These are phyloP conservation scores for Labeo rohita DNA, from an alignment of 2,113 vertebrate genomes.

Conservation along the genomic window DNA sequence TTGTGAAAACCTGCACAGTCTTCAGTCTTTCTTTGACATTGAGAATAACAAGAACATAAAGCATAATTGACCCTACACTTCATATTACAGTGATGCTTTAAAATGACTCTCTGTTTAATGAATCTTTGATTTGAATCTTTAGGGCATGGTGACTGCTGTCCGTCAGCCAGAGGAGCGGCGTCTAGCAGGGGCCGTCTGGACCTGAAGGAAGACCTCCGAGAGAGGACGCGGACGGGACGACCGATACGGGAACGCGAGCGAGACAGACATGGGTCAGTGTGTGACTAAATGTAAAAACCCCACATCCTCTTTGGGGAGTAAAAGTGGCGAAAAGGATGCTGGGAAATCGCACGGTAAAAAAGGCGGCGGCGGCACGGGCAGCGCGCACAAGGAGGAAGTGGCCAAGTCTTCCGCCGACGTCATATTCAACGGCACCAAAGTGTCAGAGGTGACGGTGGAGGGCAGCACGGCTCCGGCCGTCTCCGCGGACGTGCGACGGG, in stretches of 20 bases:
- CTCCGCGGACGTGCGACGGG: slow-evolving; percentile 76
- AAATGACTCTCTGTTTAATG: neutral
- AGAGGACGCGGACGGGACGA: neutral
- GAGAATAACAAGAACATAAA: neutral
- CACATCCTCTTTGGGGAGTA: slow-evolving; percentile 96
- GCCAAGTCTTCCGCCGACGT: slow-evolving; percentile 86
- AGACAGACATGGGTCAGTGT: slow-evolving; percentile 95
- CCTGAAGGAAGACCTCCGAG: slow-evolving; percentile 74
- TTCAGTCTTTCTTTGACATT: neutral
- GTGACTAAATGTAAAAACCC: slow-evolving; percentile 99
- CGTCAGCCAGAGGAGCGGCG: slow-evolving; percentile 76
- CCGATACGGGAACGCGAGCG: slow-evolving; percentile 53
- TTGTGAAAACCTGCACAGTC: neutral
- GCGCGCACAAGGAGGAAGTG: slow-evolving; percentile 85
- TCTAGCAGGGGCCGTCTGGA: slow-evolving; percentile 78
- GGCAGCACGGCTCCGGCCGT: slow-evolving; percentile 72
- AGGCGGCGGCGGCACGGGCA: slow-evolving; percentile 71
- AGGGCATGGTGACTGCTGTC: slow-evolving; percentile 86
- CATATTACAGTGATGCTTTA: neutral
- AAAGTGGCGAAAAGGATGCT: slow-evolving; percentile 94
- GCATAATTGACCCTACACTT: neutral
- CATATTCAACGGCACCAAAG: slow-evolving; percentile 92
- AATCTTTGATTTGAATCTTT: neutral
- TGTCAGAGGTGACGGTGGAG: slow-evolving; percentile 82
- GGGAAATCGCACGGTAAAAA: slow-evolving; percentile 91